Conservation (phyloP, 2,113 vertebrate species). For the Centropus unirufus region DNA sequence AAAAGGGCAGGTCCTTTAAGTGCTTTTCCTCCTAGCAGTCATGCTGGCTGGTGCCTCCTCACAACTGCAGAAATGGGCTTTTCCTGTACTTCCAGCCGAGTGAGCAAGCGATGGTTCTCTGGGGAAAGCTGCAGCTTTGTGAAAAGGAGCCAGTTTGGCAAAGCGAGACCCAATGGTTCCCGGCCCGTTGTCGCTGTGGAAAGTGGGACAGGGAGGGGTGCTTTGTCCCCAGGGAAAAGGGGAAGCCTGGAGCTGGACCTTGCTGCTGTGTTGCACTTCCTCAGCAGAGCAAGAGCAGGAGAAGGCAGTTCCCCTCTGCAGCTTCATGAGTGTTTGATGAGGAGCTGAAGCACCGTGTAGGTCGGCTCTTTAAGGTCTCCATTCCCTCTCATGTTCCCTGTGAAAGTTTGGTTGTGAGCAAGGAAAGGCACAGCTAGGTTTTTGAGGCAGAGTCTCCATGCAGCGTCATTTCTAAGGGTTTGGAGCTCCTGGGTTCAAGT, state of each 20-base stretch:
- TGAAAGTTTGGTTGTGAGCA: background rate
- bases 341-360: background rate
- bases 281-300: background rate
- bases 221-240: background rate
- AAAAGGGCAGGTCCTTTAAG: background rate
- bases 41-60: fast-evolving
- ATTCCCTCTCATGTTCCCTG: background rate
- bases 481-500: background rate
- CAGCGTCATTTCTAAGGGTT: background rate
- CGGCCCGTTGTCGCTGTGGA: fast-evolving
- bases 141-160: background rate
- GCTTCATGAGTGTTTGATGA: background rate
- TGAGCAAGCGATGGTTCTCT: background rate
- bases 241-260: constrained; percentile 31
- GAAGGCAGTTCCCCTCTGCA: background rate
- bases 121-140: background rate
- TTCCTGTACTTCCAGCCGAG: background rate
- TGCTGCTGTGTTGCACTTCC: background rate
- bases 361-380: background rate
- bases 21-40: background rate
- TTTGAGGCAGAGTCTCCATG: background rate
- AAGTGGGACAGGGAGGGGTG: background rate
- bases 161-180: background rate
- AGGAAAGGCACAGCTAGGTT: background rate
- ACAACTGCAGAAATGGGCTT: background rate